Evolutionary conservation across 1,140 invertebrate genomes (phyloP), one percentile per base, ranked within the genome.

Genomic region (Lucilia cuprina): DNA sequence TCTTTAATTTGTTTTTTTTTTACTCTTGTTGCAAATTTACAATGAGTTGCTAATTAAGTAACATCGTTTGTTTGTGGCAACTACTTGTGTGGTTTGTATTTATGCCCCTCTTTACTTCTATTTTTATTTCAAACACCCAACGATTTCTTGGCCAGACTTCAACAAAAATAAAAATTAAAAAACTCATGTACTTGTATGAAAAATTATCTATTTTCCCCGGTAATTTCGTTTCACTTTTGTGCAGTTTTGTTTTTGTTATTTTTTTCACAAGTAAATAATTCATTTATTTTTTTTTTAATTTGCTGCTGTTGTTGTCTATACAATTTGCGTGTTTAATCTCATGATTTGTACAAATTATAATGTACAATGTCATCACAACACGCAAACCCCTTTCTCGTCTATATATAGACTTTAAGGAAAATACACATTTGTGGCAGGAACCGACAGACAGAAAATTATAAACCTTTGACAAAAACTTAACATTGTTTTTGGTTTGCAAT

Each of bases 341-440:
- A 80, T 80, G 77, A 80, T 80, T 80, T 80, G 77, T 80, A 80
- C 77, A 80, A 80, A 80, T 80, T 80, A 80, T 49, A 25, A 49
- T 80, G 77, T 80, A 80, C 77, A 80, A 80, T 80, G 77, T 80
- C 77, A 80, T 80, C 47, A 49, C 77, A 80, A 80, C 77, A 80
- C 77, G 77, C 77, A 80, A 80, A 80, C 77, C 77, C 77, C 41
- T 80, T 5, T 78, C 19, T n/a, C 13, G 0, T 60, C 55, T 60
- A 60, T n/a, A 60, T n/a, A 17, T 7, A n/a, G 55, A 70, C 0
- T 70, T 9, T 70, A 21, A 70, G n/a, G n/a, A 70, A 70, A 21
- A 60, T 5, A 60, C 14, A 17, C 25, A 30, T 30, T 17, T 17
- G 55, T 14, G 5, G 14, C 14, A 60, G 14, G 7, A 17, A 21